Base-by-base conservation (phyloP, 1,140 invertebrate species). In the Plectus sambesii region DNA sequence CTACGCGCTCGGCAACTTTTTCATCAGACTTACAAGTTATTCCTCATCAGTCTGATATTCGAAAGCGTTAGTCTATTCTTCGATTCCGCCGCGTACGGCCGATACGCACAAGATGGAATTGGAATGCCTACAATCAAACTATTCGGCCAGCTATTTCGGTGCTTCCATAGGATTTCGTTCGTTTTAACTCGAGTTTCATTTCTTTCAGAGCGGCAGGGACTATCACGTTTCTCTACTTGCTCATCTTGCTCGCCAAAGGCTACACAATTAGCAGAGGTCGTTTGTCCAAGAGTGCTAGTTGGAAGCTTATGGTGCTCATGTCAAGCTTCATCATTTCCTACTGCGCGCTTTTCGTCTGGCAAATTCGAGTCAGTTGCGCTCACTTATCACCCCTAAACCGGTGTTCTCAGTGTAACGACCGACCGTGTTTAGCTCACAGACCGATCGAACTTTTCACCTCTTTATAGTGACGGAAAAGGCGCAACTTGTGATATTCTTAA, bases 1-100 rank as follows among this genome's bases (percentile, higher is more conserved):
- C 69, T 89, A 4, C 79, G 79, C 52, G 75, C 78, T 1, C 73
- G 83, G 25, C 82, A 86, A 64, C 69, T 90, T 1, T 74, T 88
- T 27, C 87, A 92, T 67, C 75, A 82, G 1, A 89, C 85, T 0
- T 90, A 87, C 70, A 85, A 87, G 67, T 68, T 90, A 50, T 92
- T 83, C 66, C 74, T 87, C 12, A 56, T 76, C 2, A 84, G 84
- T 1, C 69, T 85, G 2, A 60, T 78, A 2, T 66, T 73, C n/a
- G 73, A 78, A 63, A 66, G 66, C 8, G 30, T 69, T 17, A 81
- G 82, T 5, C 74, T 87, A 2, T 60, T 81, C 2, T 69, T 82
- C 3, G 73, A 81, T 42, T 76, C 74, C 47, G 65, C 81, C 2
- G 77, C 80, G 5, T 84, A 81, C 60, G 76, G 80, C 9, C 74